phyloP scores from a whole-genome alignment of 2,797 vertebrate genomes.

The Glossophaga mutica region DNA sequence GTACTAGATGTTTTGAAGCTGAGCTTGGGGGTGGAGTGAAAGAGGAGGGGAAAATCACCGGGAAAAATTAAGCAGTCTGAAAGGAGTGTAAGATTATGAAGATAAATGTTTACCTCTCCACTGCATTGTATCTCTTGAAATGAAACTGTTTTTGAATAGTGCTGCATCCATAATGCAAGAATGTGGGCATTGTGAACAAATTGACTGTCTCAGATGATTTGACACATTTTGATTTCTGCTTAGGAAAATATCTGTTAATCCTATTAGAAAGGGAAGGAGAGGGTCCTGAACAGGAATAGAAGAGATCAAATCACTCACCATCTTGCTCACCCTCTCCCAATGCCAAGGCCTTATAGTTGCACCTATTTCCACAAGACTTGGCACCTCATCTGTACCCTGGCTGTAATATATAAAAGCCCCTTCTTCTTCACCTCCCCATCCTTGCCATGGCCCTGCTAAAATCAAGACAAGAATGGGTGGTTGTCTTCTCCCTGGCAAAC shows the following conservation, averaged over 20 bases:
- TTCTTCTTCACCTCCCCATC: neutral
- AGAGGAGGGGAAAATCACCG: conserved; percentile 80
- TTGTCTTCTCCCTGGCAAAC: neutral
- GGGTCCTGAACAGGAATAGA: neutral
- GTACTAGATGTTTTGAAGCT: conserved; percentile 71
- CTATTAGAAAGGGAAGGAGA: conserved; percentile 33
- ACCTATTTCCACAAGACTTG: neutral
- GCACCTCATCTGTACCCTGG: neutral
- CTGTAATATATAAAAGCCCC: neutral
- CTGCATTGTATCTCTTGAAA: conserved; percentile 33
- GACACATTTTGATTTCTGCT: conserved; percentile 72
- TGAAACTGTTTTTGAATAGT: conserved; percentile 49
- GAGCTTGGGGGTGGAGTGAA: conserved; percentile 67
- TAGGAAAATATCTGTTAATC: conserved; percentile 73
- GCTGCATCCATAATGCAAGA: neutral
- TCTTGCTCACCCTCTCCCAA: neutral
- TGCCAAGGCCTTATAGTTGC: neutral
- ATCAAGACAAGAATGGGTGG: neutral
- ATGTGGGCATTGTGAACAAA: conserved; percentile 68
- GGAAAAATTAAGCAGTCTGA: conserved; percentile 70
- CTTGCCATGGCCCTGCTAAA: neutral
- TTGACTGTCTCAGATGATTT: conserved; percentile 70
- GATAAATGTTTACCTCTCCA: conserved; percentile 66
- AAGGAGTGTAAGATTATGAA: conserved; percentile 69
- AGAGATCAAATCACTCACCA: conserved; percentile 41